Conservation (phyloP, 2,797 vertebrate species). For the Harpagifer antarcticus region DNA sequence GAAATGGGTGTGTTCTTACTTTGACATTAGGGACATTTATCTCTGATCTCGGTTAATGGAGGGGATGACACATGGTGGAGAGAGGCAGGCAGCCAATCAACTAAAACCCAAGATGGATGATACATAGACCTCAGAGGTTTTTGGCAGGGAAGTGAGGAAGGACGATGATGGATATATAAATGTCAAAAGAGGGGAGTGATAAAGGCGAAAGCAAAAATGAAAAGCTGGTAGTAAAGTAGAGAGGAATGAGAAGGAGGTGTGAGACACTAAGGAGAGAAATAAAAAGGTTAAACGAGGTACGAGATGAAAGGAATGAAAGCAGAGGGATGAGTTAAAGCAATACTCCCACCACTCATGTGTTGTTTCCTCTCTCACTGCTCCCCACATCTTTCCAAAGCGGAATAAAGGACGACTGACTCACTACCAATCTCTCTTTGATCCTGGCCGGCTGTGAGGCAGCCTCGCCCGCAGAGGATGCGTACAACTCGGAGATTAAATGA, state of each 20-base stretch:
- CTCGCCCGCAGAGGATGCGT: conserved; percentile 41
- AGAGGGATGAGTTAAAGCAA: conserved; percentile 66
- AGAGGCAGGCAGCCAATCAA: conserved; percentile 25
- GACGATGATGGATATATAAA: conserved; percentile 29
- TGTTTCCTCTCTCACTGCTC: conserved; percentile 29
- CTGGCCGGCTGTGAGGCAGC: conserved; percentile 62
- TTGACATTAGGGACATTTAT: conserved; percentile 23
- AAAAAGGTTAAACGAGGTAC: conserved; percentile 43
- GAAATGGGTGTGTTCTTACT: conserved; percentile 7
- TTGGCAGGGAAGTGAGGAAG: conserved; percentile 31
- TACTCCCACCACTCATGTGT: conserved; percentile 58
- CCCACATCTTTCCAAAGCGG: conserved; percentile 65
- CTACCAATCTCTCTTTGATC: conserved; percentile 77
- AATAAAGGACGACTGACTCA: conserved; percentile 73
- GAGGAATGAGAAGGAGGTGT: conserved; percentile 47
- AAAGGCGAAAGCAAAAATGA: conserved; percentile 49
- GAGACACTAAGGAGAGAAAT: conserved; percentile 38
- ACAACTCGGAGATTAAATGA: conserved; percentile 65
- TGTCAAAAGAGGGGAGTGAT: conserved; percentile 32
- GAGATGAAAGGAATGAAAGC: conserved; percentile 72
- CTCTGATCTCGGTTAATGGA: conserved; percentile 28
- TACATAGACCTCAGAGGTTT: conserved; percentile 41
- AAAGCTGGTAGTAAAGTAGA: conserved; percentile 48
- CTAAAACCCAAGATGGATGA: conserved; percentile 40
- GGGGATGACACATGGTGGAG: conserved; percentile 11